A percentile compares a stretch with the other conserved stretches of the same genome.
Evolutionary conservation across 1,140 invertebrate genomes (phyloP).

Genomic region (Scaptomyza pallida): DNA sequence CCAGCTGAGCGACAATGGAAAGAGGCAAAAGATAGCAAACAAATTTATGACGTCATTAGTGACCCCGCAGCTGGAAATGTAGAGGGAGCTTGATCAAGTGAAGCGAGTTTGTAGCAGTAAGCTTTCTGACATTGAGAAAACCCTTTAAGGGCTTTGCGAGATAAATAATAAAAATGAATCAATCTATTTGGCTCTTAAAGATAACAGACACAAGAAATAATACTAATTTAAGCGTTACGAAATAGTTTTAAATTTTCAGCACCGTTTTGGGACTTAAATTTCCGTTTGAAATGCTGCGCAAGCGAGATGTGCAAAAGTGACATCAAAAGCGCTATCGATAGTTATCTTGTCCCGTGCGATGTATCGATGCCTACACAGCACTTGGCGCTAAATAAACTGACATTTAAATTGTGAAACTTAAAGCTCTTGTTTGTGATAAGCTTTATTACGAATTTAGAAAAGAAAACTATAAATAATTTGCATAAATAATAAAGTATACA

Average conservation of each 20-base stretch:
- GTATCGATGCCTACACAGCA: slow-evolving; percentile 10
- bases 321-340: slow-evolving; percentile 1
- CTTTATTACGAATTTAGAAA: slow-evolving; percentile 72
- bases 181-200: too few relatives aligned
- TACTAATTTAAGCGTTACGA: not conserved
- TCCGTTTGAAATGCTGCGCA: not conserved
- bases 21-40: slow-evolving; percentile 15
- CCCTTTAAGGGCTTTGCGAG: too few relatives aligned
- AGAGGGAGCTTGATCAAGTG: slow-evolving; percentile 33
- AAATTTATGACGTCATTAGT: slow-evolving; percentile 37
- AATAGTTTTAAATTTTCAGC: not conserved
- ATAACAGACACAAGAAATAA: not conserved
- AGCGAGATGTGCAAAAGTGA: not conserved
- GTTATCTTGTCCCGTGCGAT: not conserved
- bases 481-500: slow-evolving; percentile 74
- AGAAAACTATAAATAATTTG: slow-evolving; percentile 63
- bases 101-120: slow-evolving; percentile 18
- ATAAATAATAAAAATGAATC: too few relatives aligned
- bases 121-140: slow-evolving; percentile 8
- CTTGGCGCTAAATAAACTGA: not conserved
- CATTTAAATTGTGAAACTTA: not conserved
- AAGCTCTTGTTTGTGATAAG: slow-evolving; percentile 27
- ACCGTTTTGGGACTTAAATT: not conserved
- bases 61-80: slow-evolving; percentile 24
- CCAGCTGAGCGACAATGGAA: slow-evolving; percentile 45